phyloP scores from a whole-genome alignment of 2,888 invertebrate genomes.

The Cerceris ruficornis region DNA sequence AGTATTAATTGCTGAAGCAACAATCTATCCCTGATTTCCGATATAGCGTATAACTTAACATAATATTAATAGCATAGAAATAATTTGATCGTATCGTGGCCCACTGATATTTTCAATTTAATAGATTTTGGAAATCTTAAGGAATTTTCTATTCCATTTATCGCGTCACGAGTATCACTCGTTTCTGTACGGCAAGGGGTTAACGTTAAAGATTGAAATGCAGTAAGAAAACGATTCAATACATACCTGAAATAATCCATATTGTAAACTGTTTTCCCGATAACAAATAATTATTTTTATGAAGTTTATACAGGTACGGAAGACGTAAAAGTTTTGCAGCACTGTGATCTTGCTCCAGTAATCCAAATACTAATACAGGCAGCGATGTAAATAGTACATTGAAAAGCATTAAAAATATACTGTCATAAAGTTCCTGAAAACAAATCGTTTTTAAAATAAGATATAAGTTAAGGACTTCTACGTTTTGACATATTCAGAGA shows the following conservation, averaged over 20 bases:
- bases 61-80: no score
- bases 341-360: constrained; percentile 89
- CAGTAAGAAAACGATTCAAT: neutral
- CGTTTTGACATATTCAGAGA: no score
- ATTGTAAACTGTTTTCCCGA: constrained; percentile 85
- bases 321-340: constrained; percentile 83
- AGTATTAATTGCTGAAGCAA: no score
- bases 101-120: no score
- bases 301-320: constrained; percentile 87
- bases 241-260: constrained; percentile 84
- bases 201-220: neutral
- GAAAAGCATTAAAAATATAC: constrained; percentile 88
- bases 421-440: constrained; percentile 88
- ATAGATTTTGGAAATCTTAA: no score
- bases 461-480: no score
- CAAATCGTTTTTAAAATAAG: neutral
- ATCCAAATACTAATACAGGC: constrained; percentile 88
- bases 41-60: no score
- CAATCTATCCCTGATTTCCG: no score
- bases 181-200: no score
- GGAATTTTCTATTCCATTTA: no score
- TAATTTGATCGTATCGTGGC: no score
- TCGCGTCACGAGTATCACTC: no score
- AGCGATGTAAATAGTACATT: constrained; percentile 90
- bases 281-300: constrained; percentile 86